phyloP scores from a whole-genome alignment of 2,113 vertebrate genomes.

The Montifringilla adamsi region DNA sequence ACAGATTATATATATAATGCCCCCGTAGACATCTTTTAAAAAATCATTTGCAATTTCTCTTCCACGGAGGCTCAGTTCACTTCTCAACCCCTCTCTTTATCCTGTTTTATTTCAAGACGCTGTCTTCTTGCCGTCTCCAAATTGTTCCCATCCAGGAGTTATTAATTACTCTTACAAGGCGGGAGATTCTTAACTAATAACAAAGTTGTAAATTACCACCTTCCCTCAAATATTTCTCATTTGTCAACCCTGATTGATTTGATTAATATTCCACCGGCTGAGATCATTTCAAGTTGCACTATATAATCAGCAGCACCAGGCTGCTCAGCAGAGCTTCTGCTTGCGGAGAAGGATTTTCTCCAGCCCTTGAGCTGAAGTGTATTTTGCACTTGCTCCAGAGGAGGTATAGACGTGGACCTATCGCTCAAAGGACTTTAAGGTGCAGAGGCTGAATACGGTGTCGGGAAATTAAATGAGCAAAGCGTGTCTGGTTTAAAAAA shows the following conservation, averaged over 20 bases:
- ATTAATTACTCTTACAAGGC: conserved; percentile 80
- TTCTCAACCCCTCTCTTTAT: conserved; percentile 37
- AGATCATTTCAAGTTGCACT: conserved; percentile 65
- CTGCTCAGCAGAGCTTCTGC: conserved; percentile 6
- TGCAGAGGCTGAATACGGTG: neutral
- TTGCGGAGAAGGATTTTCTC: neutral
- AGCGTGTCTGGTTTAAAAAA: neutral
- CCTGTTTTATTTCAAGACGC: conserved; percentile 50
- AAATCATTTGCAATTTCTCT: conserved; percentile 55
- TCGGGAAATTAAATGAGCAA: neutral
- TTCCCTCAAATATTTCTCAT: conserved; percentile 77
- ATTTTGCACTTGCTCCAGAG: neutral
- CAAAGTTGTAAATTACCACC: conserved; percentile 81
- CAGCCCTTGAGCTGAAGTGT: neutral
- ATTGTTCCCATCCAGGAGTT: conserved; percentile 68
- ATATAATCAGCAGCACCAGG: conserved; percentile 32
- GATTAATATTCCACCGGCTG: conserved; percentile 72
- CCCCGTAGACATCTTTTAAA: neutral
- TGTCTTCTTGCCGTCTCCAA: conserved; percentile 57
- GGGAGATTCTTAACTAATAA: conserved; percentile 79
- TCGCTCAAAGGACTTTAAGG: neutral
- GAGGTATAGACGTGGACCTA: neutral
- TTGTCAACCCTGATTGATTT: conserved; percentile 78
- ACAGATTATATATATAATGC: conserved; percentile 15
- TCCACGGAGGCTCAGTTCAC: conserved; percentile 10